A percentile compares a stretch with the other conserved stretches of the same genome.
phyloP scores from a whole-genome alignment of 2,797 vertebrate species.

The Huso huso region DNA sequence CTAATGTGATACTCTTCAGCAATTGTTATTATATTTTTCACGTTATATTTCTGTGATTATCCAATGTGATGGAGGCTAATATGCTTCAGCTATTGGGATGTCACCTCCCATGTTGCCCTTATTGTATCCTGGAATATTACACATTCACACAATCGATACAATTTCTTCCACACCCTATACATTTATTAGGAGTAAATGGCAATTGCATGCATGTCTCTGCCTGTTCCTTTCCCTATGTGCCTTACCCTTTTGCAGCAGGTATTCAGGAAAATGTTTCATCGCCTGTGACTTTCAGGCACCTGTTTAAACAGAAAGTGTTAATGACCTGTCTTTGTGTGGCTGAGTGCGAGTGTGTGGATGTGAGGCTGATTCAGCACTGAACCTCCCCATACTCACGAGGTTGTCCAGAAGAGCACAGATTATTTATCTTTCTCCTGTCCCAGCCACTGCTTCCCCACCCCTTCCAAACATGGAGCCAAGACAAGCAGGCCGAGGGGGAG shows the following conservation, averaged over 20 bases:
- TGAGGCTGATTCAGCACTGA: conserved; percentile 12
- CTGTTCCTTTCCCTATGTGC: neutral
- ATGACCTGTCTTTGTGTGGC: conserved; percentile 36
- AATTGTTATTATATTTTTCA: no score
- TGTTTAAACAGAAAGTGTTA: conserved; percentile 60
- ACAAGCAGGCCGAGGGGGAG: conserved; percentile 30
- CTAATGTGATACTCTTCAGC: no score
- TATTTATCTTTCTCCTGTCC: conserved; percentile 27
- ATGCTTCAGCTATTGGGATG: no score
- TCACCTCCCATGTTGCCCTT: no score
- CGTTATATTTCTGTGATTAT: no score
- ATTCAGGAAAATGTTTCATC: conserved; percentile 35
- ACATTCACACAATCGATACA: no score
- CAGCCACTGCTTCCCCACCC: conserved; percentile 19
- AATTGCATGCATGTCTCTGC: no score
- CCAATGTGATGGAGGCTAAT: no score
- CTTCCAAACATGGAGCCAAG: conserved; percentile 27
- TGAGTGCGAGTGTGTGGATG: conserved; percentile 6
- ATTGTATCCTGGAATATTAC: no score
- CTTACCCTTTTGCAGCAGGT: conserved; percentile 3
- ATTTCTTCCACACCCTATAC: no score
- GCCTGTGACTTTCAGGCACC: conserved; percentile 47
- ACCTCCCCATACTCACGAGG: neutral
- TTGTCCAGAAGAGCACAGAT: conserved; percentile 9
- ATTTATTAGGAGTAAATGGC: no score